Evolutionary conservation across 2,888 invertebrate genomes (phyloP).

Genomic region (Aquatica leii): DNA sequence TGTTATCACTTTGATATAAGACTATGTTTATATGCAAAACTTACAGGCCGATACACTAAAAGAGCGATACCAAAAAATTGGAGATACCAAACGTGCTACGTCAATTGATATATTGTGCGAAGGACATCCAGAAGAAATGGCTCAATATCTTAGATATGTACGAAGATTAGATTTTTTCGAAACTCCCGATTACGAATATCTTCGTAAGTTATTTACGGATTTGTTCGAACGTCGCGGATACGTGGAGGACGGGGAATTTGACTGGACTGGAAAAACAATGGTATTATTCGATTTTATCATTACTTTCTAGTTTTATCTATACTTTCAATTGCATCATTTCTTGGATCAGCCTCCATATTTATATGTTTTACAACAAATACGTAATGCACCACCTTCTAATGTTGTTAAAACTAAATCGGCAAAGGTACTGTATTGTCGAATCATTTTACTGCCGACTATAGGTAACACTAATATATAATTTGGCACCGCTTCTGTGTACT

Average conservation of each 20-base stretch:
- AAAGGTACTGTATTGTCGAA: conserved; percentile 68
- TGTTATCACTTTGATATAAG: neutral
- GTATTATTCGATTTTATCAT: conserved; percentile 41
- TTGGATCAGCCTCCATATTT: conserved; percentile 75
- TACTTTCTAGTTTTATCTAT: conserved; percentile 1
- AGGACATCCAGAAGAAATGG: conserved; percentile 94
- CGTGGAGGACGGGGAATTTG: conserved; percentile 91
- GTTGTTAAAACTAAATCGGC: conserved; percentile 85
- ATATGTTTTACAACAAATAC: conserved; percentile 80
- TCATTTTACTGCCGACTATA: neutral
- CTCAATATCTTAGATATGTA: conserved; percentile 97
- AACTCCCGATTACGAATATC: conserved; percentile 99
- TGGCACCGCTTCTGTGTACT: neutral
- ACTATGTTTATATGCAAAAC: neutral
- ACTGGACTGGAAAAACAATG: conserved; percentile 88
- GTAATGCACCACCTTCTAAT: conserved; percentile 88
- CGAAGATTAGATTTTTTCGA: conserved; percentile 98
- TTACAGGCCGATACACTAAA: conserved; percentile 75
- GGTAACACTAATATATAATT: neutral
- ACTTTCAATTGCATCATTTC: conserved; percentile 16
- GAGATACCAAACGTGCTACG: conserved; percentile 99
- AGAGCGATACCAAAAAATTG: conserved; percentile 99
- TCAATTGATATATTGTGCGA: conserved; percentile 94
- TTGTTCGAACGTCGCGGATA: conserved; percentile 88
- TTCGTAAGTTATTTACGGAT: conserved; percentile 93